Percentiles rank a stretch among this genome's conserved stretches.
These are phyloP conservation scores for Okapia johnstoni DNA, from an alignment of 2,113 vertebrate species.

Conservation along the genomic window DNA sequence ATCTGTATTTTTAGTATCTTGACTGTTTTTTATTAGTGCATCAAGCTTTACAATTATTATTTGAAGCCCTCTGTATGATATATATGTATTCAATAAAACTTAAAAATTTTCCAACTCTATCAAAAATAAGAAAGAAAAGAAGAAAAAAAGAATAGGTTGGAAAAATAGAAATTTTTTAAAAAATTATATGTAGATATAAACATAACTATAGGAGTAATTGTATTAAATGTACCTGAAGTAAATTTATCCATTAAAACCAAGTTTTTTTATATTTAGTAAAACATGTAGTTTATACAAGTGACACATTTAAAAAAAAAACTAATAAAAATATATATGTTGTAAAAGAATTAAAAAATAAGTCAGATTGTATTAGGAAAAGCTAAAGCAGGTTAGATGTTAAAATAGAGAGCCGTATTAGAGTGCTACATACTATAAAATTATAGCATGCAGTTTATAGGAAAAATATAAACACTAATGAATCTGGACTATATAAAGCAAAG, in stretches of 20 bases:
- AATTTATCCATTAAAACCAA: background rate
- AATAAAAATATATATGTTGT: background rate
- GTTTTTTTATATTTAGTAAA: background rate
- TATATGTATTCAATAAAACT: background rate
- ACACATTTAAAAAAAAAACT: background rate
- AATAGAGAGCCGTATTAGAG: background rate
- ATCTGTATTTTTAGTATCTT: background rate
- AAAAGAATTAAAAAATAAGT: background rate
- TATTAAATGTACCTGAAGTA: background rate
- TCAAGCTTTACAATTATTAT: background rate
- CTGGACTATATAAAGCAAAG: background rate
- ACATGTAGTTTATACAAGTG: background rate
- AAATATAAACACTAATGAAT: background rate
- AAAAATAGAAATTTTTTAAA: background rate
- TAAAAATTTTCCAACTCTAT: background rate
- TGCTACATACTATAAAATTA: background rate
- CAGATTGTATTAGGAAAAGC: background rate
- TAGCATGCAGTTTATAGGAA: background rate
- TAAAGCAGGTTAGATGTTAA: background rate
- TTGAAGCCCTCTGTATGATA: background rate
- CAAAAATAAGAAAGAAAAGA: background rate
- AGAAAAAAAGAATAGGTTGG: background rate
- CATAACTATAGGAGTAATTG: background rate
- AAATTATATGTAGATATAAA: background rate
- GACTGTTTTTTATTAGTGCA: background rate